Evolutionary conservation across 1,140 invertebrate genomes (phyloP).

Genomic region (Oryctes rhinoceros): DNA sequence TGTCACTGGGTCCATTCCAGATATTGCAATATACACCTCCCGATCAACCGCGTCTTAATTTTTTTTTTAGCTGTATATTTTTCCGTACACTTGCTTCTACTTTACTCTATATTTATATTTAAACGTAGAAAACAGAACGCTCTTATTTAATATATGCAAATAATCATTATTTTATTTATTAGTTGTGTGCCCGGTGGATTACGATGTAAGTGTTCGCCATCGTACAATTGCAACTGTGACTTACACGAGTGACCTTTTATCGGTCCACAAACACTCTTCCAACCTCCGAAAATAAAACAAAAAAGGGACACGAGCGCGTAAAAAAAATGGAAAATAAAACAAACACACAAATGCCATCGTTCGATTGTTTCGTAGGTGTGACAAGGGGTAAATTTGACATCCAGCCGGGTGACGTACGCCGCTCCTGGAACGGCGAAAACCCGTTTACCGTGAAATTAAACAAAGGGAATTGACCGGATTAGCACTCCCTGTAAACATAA

Average conservation of each 20-base stretch:
- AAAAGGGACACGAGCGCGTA: not conserved
- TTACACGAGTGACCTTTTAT: not conserved
- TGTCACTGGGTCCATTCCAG: too few relatives aligned
- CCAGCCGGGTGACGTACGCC: not conserved
- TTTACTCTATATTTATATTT: too few relatives aligned
- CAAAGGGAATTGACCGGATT: slow-evolving; percentile 35
- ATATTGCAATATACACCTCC: too few relatives aligned
- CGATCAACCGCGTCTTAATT: too few relatives aligned
- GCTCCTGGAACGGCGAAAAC: not conserved
- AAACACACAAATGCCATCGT: not conserved
- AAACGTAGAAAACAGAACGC: too few relatives aligned
- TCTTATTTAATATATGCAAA: too few relatives aligned
- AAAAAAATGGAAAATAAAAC: not conserved
- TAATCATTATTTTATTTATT: too few relatives aligned
- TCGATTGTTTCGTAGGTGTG: not conserved
- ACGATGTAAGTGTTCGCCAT: too few relatives aligned
- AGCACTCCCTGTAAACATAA: slow-evolving; percentile 21
- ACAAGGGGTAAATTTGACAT: not conserved
- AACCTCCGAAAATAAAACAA: not conserved
- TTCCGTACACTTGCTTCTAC: too few relatives aligned
- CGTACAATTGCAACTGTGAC: too few relatives aligned
- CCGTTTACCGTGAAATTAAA: slow-evolving; percentile 25
- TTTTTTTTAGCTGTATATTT: too few relatives aligned
- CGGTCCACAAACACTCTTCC: not conserved
- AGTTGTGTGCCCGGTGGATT: too few relatives aligned